phyloP scores from a whole-genome alignment of 2,113 vertebrate genomes.

The Alosa alosa region DNA sequence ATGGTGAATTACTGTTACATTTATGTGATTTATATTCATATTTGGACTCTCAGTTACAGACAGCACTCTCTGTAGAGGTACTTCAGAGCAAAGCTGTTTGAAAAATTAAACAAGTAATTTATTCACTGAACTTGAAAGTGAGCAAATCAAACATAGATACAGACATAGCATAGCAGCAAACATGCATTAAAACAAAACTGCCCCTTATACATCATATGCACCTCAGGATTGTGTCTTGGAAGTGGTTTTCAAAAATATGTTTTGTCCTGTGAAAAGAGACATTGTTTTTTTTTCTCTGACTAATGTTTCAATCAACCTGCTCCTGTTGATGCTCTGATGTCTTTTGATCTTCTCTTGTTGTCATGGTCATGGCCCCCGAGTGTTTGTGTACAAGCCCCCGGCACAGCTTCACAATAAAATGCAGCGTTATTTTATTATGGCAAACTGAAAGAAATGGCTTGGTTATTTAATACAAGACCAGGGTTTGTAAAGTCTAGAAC shows the following conservation, averaged over 20 bases:
- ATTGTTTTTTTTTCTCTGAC: not conserved
- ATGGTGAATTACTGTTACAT: not conserved
- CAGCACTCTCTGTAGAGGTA: not conserved
- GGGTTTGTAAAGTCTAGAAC: not conserved
- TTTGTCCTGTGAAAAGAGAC: not conserved
- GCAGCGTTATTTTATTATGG: conserved; percentile 8
- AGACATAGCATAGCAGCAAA: not conserved
- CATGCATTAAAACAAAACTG: not conserved
- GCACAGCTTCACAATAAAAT: not conserved
- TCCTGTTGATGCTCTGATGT: not conserved
- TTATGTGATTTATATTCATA: not conserved
- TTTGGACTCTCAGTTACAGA: not conserved
- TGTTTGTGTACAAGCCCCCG: not conserved
- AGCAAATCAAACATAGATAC: not conserved
- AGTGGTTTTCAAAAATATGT: not conserved
- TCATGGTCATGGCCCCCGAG: not conserved
- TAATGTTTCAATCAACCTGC: not conserved
- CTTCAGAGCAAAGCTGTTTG: not conserved
- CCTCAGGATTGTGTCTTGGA: not conserved
- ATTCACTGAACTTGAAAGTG: not conserved
- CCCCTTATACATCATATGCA: not conserved
- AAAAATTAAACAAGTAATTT: not conserved
- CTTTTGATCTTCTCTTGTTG: not conserved
- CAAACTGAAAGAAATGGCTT: not conserved
- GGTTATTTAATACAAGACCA: not conserved